These are phyloP conservation scores for Tetrax tetrax DNA, from an alignment of 2,113 vertebrate genomes.

Conservation along the genomic window DNA sequence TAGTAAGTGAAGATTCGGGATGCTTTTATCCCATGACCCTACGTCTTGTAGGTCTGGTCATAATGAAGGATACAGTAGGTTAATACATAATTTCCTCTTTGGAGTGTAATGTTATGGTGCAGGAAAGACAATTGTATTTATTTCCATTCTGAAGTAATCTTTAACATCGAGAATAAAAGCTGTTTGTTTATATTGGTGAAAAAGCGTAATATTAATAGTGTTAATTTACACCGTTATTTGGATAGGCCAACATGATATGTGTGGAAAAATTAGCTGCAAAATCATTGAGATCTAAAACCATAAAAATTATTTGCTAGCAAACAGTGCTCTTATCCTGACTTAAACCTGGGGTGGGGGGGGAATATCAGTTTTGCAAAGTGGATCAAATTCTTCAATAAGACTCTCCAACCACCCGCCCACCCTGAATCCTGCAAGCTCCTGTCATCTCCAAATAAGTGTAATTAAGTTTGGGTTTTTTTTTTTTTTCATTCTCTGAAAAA, in stretches of 20 bases:
- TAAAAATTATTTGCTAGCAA: neutral
- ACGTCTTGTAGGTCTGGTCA: neutral
- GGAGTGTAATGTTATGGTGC: neutral
- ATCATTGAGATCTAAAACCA: neutral
- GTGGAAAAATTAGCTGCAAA: neutral
- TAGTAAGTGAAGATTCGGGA: neutral
- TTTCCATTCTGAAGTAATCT: neutral
- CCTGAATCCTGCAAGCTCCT: neutral
- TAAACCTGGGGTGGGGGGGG: neutral
- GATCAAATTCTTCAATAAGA: neutral
- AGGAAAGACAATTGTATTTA: neutral
- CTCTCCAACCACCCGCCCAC: fast-evolving
- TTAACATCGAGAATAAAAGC: neutral
- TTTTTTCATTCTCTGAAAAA: neutral
- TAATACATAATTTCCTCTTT: neutral
- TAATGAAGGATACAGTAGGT: neutral
- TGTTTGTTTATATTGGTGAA: neutral
- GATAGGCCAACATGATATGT: neutral
- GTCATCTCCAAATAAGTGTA: neutral
- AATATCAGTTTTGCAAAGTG: neutral
- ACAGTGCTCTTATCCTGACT: neutral
- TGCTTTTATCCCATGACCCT: neutral
- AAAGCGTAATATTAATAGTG: neutral
- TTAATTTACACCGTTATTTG: neutral
- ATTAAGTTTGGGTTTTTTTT: neutral